Base-by-base conservation (phyloP, 2,888 invertebrate species). In the Platycheirus rosarum region DNA sequence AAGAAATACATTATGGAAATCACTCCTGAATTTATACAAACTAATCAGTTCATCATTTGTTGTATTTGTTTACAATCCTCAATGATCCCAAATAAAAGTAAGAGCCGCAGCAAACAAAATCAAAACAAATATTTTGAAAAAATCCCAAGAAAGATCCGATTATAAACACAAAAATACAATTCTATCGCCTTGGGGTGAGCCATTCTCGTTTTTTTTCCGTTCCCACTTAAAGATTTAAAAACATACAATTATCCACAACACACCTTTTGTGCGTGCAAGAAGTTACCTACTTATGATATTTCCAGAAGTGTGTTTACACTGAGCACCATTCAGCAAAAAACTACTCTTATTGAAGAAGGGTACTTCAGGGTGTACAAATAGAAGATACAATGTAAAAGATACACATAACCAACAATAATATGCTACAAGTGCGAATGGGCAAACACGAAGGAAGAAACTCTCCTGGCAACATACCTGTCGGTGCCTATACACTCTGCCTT, bases 321-420 rank as follows among this genome's bases (percentile, higher is more conserved):
- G 13, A 51, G 40, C 13, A 51, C 42, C 23, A 49, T 63, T 48
- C 35, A 49, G 63, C 48, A 20, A 37, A 49, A 37, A 37, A 29
- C 35, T 46, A 11, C n/a, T 35, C 7, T 26, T 48, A 42, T 37
- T 60, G 35, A 65, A 77, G 77, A 77, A 77, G 71, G 77, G 77
- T 46, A 77, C 77, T 77, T 77, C 44, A 68, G 57, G 53, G 40
- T 65, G 26, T 40, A 71, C 57, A 77, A 77, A 77, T 63, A 77
- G 49, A 57, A 60, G 46, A 66, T 53, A 73, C 57, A 73, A 66
- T 55, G 77, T 55, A 48, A 40, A 55, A 65, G 71, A 77, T 77
- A 71, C 63, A n/a, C 68, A 62, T 11, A 32, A 14, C 11, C 32
- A 55, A 29, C 16, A 48, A 76, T 44, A 73, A 71, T 63, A 42